These are phyloP conservation scores for Natrix natrix DNA, from an alignment of 2,797 vertebrate species.

Conservation along the genomic window DNA sequence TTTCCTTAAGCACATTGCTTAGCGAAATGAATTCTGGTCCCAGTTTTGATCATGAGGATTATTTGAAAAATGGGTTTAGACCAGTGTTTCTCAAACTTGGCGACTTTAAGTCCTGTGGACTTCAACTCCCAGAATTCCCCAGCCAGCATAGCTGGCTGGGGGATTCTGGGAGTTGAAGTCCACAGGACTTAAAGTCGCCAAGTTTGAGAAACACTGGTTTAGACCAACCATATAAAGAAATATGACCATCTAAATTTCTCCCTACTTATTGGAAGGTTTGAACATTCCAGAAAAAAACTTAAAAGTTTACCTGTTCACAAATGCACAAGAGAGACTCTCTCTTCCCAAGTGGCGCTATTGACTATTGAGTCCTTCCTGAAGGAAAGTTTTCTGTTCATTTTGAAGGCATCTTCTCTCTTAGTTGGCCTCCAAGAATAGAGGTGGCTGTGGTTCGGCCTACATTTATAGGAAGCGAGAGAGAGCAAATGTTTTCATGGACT, in stretches of 20 bases:
- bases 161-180: no score
- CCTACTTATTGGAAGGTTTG: not conserved
- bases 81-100: no score
- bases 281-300: not conserved
- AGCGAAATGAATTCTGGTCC: not conserved
- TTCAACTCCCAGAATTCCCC: no score
- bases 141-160: no score
- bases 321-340: not conserved
- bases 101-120: no score
- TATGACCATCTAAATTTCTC: not conserved
- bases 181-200: no score
- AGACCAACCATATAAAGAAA: not conserved
- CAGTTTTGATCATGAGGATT: not conserved
- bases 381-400: not conserved
- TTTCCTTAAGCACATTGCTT: not conserved
- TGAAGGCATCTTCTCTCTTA: not conserved
- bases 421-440: not conserved
- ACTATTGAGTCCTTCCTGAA: not conserved
- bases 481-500: not conserved
- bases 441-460: not conserved
- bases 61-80: not conserved
- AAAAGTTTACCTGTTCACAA: not conserved
- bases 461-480: not conserved
- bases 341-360: not conserved
- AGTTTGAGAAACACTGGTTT: no score